Base-by-base conservation (phyloP, 2,113 vertebrate genomes). In the Cromileptes altivelis region DNA sequence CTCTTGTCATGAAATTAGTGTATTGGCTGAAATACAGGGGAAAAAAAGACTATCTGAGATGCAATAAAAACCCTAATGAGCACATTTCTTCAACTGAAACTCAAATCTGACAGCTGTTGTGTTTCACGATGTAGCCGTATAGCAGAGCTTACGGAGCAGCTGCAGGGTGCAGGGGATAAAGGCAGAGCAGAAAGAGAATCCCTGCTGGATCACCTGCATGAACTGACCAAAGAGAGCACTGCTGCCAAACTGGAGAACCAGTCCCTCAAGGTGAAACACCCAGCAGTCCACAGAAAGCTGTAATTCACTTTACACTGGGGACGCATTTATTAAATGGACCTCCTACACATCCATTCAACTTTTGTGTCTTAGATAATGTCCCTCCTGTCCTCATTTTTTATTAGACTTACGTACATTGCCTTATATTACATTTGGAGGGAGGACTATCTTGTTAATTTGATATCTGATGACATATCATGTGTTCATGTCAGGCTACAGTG, bases 231-330 rank as follows among this genome's bases (percentile, higher is more conserved):
- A 1, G 97, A 98, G 37, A 95, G 85, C 67, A 91, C 93, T 0
- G 47, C 93, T 4, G 90, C 94, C 63, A 96, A 95, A 63, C 86
- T 97, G 58, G 97, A 99, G 77, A 97, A 97, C 2, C 97, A 98
- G 83, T 95, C 88, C 64, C 95, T 98, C 0, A 97, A 97, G 97
- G 97, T 98, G 52, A 45, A 64, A 21, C 64, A 13, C 7, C 60
- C 17, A 55, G 2, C 25, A 33, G 25, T 25, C 57, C n/a, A 55
- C 63, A 69, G 27, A 57, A 27, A 47, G 17, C 33, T 47, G 15
- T 3, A 45, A 8, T 27, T 71, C 27, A 15, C 49, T 53, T 13
- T 11, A 15, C n/a, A 64, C 10, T 25, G 55, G 37, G 5, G 56
- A 45, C 33, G 21, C 18, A 8, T 42, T 52, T 37, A 53, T 11